Evolutionary conservation across 1,140 invertebrate species (phyloP).

Genomic region (Orussus abietinus): DNA sequence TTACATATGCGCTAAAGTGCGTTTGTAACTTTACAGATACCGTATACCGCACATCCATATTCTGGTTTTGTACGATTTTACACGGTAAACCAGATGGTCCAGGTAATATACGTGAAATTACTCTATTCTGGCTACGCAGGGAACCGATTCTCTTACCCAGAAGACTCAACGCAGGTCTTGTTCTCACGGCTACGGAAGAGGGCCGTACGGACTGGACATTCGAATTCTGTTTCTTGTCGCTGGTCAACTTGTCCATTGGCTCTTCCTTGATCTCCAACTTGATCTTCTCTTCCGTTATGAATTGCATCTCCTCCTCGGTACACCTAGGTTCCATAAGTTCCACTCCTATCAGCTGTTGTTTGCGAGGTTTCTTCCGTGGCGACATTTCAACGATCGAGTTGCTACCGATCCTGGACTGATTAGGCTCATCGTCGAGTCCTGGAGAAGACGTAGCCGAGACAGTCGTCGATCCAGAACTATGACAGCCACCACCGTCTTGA

Average conservation of each 20-base stretch:
- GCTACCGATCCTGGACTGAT: slow-evolving; percentile 46
- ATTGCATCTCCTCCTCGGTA: slow-evolving; percentile 68
- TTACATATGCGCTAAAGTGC: no score
- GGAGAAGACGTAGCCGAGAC: slow-evolving; percentile 75
- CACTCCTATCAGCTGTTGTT: slow-evolving; percentile 46
- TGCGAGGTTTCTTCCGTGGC: slow-evolving; percentile 56
- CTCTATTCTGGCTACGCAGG: no score
- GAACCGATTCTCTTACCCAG: slow-evolving; percentile 44
- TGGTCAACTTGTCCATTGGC: slow-evolving; percentile 29
- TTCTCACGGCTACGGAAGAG: slow-evolving; percentile 27
- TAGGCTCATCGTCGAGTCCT: slow-evolving; percentile 62
- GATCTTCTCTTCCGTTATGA: slow-evolving; percentile 59
- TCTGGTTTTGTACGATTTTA: no score
- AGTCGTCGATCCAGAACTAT: slow-evolving; percentile 69
- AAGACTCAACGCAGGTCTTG: slow-evolving; percentile 40
- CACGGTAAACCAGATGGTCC: no score
- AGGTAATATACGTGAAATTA: no score
- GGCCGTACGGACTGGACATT: slow-evolving; percentile 20
- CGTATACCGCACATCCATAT: no score
- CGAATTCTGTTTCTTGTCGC: slow-evolving; percentile 30
- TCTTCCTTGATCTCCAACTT: slow-evolving; percentile 53
- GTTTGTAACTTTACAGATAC: no score
- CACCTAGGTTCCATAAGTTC: slow-evolving; percentile 49
- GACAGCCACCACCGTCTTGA: slow-evolving; percentile 46
- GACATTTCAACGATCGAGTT: slow-evolving; percentile 50